Conservation (phyloP, 2,888 invertebrate genomes). For the Nymphalis urticae region DNA sequence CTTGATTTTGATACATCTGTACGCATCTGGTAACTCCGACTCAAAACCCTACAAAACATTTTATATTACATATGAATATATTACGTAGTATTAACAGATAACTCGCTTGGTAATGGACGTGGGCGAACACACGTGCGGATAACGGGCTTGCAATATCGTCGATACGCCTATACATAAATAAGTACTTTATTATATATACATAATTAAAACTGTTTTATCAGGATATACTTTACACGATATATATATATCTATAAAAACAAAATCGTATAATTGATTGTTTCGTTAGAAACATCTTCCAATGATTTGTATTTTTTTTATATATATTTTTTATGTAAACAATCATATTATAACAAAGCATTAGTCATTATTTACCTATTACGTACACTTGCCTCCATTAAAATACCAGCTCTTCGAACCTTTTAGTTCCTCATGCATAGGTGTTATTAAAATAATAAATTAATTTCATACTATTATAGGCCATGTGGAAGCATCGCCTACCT, state of each 20-base stretch:
- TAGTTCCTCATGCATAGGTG: neutral
- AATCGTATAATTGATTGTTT: no score
- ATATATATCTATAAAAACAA: no score
- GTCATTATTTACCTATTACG: neutral
- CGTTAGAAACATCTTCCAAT: no score
- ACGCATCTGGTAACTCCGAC: neutral
- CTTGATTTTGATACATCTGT: neutral
- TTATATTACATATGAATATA: constrained; percentile 6
- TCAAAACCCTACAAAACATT: neutral
- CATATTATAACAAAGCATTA: no score
- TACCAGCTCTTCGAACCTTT: neutral
- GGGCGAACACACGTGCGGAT: constrained; percentile 67
- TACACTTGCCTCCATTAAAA: neutral
- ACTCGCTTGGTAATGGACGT: constrained; percentile 44
- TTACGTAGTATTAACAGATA: constrained; percentile 26
- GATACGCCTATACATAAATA: constrained; percentile 42
- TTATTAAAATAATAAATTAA: constrained; percentile 23
- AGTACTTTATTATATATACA: constrained; percentile 38
- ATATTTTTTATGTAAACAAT: neutral
- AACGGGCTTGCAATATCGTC: constrained; percentile 62
- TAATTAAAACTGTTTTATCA: neutral
- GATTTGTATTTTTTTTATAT: no score
- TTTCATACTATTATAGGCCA: constrained; percentile 30
- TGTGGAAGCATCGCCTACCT: constrained; percentile 40
- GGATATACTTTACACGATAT: neutral